Base-by-base conservation (phyloP, 1,140 invertebrate species). In the Augochlora pura region DNA sequence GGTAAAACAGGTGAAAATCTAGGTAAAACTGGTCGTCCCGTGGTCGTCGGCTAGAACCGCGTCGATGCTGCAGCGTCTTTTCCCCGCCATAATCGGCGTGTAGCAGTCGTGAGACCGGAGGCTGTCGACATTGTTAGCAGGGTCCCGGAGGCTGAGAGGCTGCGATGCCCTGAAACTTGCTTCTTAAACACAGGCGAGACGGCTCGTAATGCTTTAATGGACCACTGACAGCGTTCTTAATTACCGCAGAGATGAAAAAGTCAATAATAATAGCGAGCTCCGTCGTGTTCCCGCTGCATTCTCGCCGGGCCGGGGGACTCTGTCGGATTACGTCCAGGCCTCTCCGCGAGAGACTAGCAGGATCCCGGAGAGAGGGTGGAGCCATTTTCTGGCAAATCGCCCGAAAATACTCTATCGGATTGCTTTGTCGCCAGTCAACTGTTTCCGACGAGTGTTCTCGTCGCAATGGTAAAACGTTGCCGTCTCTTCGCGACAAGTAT, bases 151-250 rank as follows among this genome's bases (percentile, higher is more conserved):
- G 62, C 27, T 74, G 14, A 54, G 16, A 54, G 46, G 76, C 60
- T 32, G 46, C 59, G 60, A 69, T 49, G 18, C 18, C 6, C 67
- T 38, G 67, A 71, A 78, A 72, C 60, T 78, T 71, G 60, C 38
- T 62, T 49, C 59, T 77, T 49, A 63, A 62, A 57, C 60, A 64
- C 39, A 68, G 67, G 49, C 49, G 18, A 78, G 71, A 69, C 69
- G 76, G 60, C 46, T 57, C 60, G 16, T 78, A 78, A 78, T 78
- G 76, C 76, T 72, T 78, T 78, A 78, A 78, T 78, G 76, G 76
- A 72, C 60, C 68, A 25, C 68, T 72, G 76, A 78, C 76, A 78
- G 76, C 49, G 69, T 72, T 72, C 76, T 78, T 78, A 78, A 78
- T 78, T 72, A 46, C 60, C 23, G 46, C 46, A 9, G 39, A 25